Base-by-base conservation (phyloP, 1,140 invertebrate genomes). In the Caenorhabditis remanei region DNA sequence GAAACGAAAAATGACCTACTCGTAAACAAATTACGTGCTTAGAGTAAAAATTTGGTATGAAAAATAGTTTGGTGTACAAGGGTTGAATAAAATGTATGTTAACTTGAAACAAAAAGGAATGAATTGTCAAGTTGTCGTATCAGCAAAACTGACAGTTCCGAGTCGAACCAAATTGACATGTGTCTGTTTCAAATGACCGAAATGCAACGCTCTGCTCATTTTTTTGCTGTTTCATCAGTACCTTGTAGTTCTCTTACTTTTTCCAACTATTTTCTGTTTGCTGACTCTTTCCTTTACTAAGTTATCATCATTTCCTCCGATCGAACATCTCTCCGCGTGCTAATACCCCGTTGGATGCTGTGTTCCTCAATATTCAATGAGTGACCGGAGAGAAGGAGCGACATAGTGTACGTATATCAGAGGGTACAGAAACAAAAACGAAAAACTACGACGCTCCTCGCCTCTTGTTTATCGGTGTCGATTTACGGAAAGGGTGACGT, bases 401-500 rank as follows among this genome's bases (percentile, higher is more conserved):
- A 40, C 4, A 24, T 43, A 16, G 40, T 32, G 65, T 71, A 41
- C 19, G 65, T 43, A 46, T 24, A 21, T 7, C 46, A 5, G 14
- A 32, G 24, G 43, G 24, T 4, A 4, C 40, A 46, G 14, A 19
- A 1, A 43, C 46, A 50, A 50, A 79, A 79, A 24, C 7, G 24
- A 19, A 46, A 4, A 19, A 75, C 67, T 46, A 79, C 71, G 71
- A 79, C 46, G 53, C 9, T 79, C 8, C 71, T 46, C n/a, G 71
- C 71, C 11, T 24, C 2, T 14, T 21, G n/a, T 79, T 79, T 79
- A 79, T 13, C n/a, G 13, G 71, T 79, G 71, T 79, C 43, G 46
- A 79, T 79, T 79, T 79, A 79, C 71, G 71, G 43, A 13, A 53
- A 13, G 53, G 71, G 71, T 79, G 71, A 79, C 71, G 71, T 79